These are phyloP conservation scores for Gopherus evgoodei DNA, from an alignment of 2,113 vertebrate species.

Conservation along the genomic window DNA sequence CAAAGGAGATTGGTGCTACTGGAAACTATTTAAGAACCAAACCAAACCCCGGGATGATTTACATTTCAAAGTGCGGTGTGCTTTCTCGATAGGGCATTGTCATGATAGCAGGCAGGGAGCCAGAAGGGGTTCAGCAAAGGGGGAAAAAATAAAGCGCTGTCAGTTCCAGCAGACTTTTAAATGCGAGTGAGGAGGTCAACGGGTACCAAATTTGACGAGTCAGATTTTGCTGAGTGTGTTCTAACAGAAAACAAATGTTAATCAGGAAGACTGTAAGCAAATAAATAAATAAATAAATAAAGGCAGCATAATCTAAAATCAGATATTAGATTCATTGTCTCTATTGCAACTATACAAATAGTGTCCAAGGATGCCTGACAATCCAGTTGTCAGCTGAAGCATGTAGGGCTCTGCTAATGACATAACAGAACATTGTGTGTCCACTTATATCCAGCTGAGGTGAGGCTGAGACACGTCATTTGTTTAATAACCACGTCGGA, in stretches of 20 bases:
- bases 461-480: neutral
- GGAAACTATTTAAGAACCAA: neutral
- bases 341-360: conserved; percentile 1
- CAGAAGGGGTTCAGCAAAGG: neutral
- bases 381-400: conserved; percentile 41
- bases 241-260: neutral
- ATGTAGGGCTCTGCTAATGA: neutral
- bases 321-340: conserved; percentile 31
- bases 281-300: neutral
- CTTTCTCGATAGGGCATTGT: neutral
- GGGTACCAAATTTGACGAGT: neutral
- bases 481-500: neutral
- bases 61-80: neutral
- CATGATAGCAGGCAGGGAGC: neutral
- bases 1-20: neutral
- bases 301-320: neutral
- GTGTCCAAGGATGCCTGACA: conserved; percentile 19
- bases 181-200: neutral
- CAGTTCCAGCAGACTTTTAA: neutral
- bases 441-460: conserved; percentile 9
- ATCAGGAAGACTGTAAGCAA: neutral
- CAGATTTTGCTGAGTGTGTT: neutral
- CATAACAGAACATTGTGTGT: neutral
- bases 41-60: neutral
- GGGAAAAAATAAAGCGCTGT: neutral